phyloP scores from a whole-genome alignment of 1,140 invertebrate species.

The Hylyphantes graminicola region DNA sequence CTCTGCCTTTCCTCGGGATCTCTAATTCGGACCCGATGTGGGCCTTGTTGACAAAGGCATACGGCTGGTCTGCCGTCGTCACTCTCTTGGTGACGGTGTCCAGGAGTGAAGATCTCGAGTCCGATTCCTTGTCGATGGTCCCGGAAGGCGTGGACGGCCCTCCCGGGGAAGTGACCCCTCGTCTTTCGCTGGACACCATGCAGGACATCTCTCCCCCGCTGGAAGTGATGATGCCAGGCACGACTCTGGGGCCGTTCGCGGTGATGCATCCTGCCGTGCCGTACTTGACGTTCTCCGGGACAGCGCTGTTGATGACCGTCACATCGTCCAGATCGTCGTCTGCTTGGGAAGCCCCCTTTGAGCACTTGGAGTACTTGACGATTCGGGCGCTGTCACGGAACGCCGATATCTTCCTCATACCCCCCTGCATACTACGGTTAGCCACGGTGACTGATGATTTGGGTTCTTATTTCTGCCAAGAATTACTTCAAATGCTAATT shows the following conservation, averaged over 20 bases:
- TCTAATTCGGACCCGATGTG: slow-evolving; percentile 63
- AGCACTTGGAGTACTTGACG: slow-evolving; percentile 71
- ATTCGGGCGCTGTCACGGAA: slow-evolving; percentile 64
- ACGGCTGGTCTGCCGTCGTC: slow-evolving; percentile 69
- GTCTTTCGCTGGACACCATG: slow-evolving; percentile 67
- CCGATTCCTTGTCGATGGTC: slow-evolving; percentile 67
- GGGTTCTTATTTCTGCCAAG: too few relatives aligned
- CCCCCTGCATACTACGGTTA: slow-evolving; percentile 24
- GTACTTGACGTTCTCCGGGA: slow-evolving; percentile 73
- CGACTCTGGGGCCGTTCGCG: slow-evolving; percentile 75
- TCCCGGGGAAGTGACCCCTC: slow-evolving; percentile 64
- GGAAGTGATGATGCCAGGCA: slow-evolving; percentile 75
- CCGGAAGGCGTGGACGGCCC: slow-evolving; percentile 56
- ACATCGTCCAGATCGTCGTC: slow-evolving; percentile 77
- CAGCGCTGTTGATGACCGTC: slow-evolving; percentile 75
- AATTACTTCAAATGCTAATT: too few relatives aligned
- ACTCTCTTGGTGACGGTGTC: slow-evolving; percentile 78
- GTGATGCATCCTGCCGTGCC: slow-evolving; percentile 71
- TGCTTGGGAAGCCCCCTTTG: slow-evolving; percentile 62
- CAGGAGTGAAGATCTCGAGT: slow-evolving; percentile 73
- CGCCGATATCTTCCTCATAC: slow-evolving; percentile 52
- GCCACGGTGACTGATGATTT: too few relatives aligned
- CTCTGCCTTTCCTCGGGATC: slow-evolving; percentile 59
- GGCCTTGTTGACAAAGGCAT: slow-evolving; percentile 67
- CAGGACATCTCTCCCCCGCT: slow-evolving; percentile 66